Base-by-base conservation (phyloP, 2,888 invertebrate genomes). In the Diadromus collaris region DNA sequence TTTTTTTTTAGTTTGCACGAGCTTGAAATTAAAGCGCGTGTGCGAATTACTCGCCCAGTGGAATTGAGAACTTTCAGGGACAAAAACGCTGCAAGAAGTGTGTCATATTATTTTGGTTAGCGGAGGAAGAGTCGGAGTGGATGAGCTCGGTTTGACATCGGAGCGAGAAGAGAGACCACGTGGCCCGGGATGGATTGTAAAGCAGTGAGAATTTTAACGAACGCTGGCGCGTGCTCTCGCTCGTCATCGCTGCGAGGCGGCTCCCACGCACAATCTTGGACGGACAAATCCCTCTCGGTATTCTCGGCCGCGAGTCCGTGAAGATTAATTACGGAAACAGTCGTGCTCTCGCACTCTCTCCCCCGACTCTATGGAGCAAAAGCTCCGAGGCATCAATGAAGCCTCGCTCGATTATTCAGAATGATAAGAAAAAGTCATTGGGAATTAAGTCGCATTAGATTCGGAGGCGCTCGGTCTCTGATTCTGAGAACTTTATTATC, bases 251-350 rank as follows among this genome's bases (percentile, higher is more conserved):
- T 58, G 48, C 61, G 32, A 64, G 24, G 34, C 71, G 58, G 34
- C 67, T 77, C 77, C 77, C 68, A 77, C 77, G 77, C 73, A 58
- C 68, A 77, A 73, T 68, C 73, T 73, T 63, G 21, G 13, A 51
- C 54, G 72, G 61, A 68, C 68, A 64, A 77, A 73, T 72, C 77
- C 65, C 68, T 72, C 58, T 70, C 64, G 34, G 34, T 64, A 48
- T 56, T 64, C 64, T 21, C 46, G 16, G 27, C 34, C n/a, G 44
- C 48, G 71, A 71, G 67, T 58, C 71, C 67, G 54, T 72, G 56
- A 63, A 56, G 67, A 73, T 77, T 73, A 73, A 73, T 77, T 73
- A 68, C 27, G 72, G 67, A 77, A 77, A 77, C 72, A 72, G 61
- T 68, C 77, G 46, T 24, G 56, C 68, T 67, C 41, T 34, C 54